Conservation (phyloP, 2,797 vertebrate species). For the Hoplostethus atlanticus region DNA sequence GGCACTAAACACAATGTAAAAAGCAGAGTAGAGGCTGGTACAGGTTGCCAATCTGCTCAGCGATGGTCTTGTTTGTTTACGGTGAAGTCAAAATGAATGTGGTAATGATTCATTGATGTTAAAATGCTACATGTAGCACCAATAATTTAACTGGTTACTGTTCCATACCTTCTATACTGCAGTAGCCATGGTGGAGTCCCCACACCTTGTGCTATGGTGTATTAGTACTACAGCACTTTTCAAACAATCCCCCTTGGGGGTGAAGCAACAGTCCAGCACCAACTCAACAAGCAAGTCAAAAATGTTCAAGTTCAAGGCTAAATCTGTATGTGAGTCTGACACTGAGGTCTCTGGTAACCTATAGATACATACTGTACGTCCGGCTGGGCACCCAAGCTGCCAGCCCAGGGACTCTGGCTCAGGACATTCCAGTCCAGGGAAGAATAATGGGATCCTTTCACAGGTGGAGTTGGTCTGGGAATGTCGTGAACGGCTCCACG, state of each 20-base stretch:
- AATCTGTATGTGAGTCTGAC: conserved; percentile 6
- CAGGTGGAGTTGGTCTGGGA: conserved; percentile 71
- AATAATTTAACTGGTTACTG: neutral
- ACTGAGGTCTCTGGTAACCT: neutral
- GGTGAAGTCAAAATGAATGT: neutral
- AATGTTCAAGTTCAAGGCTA: neutral
- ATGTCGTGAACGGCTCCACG: conserved; percentile 71
- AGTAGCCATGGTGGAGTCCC: neutral
- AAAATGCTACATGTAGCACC: conserved; percentile 1
- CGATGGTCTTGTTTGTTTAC: conserved; percentile 11
- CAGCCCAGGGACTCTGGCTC: conserved; percentile 25
- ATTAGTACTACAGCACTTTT: neutral
- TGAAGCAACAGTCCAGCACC: neutral
- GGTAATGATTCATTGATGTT: conserved; percentile 11
- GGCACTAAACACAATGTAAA: too few species aligned
- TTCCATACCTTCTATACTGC: neutral
- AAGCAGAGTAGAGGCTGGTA: too few species aligned
- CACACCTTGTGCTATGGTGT: neutral
- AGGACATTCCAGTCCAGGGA: conserved; percentile 48
- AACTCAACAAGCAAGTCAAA: neutral
- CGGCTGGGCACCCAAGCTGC: conserved; percentile 19
- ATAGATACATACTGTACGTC: conserved; percentile 18
- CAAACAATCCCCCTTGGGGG: neutral
- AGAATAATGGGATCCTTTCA: conserved; percentile 82
- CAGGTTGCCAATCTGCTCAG: too few species aligned